Evolutionary conservation across 2,888 invertebrate species (phyloP), one percentile per base, ranked within the genome.

Genomic region (Drosophila ustulata): DNA sequence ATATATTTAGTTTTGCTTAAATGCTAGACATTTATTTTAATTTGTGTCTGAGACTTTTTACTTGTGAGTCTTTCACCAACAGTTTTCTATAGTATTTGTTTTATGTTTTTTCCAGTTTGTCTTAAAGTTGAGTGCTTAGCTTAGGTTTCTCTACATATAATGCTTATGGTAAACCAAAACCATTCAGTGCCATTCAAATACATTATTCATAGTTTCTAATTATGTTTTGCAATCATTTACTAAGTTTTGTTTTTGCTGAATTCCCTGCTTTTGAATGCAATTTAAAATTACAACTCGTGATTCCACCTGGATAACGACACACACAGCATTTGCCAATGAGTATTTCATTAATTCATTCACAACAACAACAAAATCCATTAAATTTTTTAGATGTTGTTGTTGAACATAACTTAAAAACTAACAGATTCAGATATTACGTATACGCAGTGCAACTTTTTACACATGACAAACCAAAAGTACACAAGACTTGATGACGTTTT

Each of bases 401-500:
- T 11, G 26, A 45, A 46, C 30, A 18, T 26, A 34, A 23, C 34
- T 51, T 61, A 75, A n/a, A 49, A 63, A 64, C 63, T 77, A 79
- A 62, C 63, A 74, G 39, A 53, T 78, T 47, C 57, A 57, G 26
- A 47, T 57, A 79, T 82, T 83, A 83, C 83, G 86, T 83, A 83
- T 88, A 82, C 80, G 75, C 55, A 71, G 56, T 65, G 71, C 51
- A 72, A 66, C 55, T 46, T 80, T 66, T 67, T 71, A 78, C 62
- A 73, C 65, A 65, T 41, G 58, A 50, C 68, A 69, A 87, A 87
- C 87, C 87, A 89, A 89, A 89, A 89, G 89, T 83, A 71, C 67
- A 72, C 87, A 59, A 75, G 79, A 67, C 43, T 61, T 63, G 69
- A 59, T 87, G 87, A 84, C 85, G 61, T 61, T 70, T 69, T 78